These are phyloP conservation scores for Arctopsyche grandis DNA, from an alignment of 1,140 invertebrate species.

Conservation along the genomic window DNA sequence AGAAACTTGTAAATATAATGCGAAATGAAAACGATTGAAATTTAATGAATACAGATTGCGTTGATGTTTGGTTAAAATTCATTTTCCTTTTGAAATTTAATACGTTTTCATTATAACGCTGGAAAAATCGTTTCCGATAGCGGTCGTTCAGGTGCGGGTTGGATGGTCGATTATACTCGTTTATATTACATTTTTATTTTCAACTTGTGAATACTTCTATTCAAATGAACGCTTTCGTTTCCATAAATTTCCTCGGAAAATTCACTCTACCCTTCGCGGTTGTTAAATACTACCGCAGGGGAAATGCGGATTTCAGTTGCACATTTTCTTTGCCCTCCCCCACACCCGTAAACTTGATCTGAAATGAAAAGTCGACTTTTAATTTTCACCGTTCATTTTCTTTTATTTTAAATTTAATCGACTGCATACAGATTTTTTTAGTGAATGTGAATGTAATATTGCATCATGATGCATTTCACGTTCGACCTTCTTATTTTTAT, in stretches of 20 bases:
- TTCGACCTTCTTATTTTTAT: too few species aligned
- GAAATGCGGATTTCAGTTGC: slow-evolving; percentile 18
- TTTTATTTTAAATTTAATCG: too few species aligned
- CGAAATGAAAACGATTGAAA: too few species aligned
- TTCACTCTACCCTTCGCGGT: background rate
- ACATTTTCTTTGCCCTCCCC: background rate
- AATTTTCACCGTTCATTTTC: too few species aligned
- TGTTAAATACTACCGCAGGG: slow-evolving; percentile 12
- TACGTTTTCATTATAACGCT: background rate
- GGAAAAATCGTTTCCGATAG: background rate
- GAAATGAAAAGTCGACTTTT: too few species aligned
- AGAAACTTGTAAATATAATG: too few species aligned
- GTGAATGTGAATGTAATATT: too few species aligned
- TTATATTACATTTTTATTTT: slow-evolving; percentile 17
- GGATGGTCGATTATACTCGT: background rate
- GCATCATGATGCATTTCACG: too few species aligned
- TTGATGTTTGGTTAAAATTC: background rate
- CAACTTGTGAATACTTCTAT: slow-evolving; percentile 30
- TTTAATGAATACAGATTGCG: too few species aligned
- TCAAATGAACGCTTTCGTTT: slow-evolving; percentile 37
- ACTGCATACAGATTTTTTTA: too few species aligned
- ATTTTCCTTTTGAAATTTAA: background rate
- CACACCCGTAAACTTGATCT: too few species aligned
- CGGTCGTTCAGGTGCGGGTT: background rate
- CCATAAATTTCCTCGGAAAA: slow-evolving; percentile 31